Evolutionary conservation across 2,113 vertebrate species (phyloP), one percentile per base, ranked within the genome.

Genomic region (Halcyon senegalensis): DNA sequence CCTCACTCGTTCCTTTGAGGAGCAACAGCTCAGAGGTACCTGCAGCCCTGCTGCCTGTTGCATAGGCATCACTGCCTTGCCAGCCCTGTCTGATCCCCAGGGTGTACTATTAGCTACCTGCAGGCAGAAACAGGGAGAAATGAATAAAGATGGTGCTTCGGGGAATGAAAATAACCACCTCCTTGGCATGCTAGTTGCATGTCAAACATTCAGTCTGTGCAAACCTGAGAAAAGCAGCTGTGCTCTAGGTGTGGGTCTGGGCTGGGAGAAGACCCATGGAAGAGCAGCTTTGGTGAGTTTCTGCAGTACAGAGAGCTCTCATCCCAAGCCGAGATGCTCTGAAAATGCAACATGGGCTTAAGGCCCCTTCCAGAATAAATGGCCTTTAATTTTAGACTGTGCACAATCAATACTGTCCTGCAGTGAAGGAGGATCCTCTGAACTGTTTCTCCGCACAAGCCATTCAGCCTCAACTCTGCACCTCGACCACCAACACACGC

Each of bases 31-130:
- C 81, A 37, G 46, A 82, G 69, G 41, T 24, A 16, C 27, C 30
- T 48, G 37, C 75, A 74, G 80, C 64, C 41, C 63, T 69, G 41
- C 64, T 69, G 68, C 5, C 1, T 44, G 46, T 5, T 37, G 44
- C 62, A 37, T 0, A 66, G 39, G 33, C 51, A 87, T 24, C 1
- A 2, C 46, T 20, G 35, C 4, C 2, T 3, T 53, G n/a, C 55
- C 72, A 60, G 17, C 16, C 25, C 35, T 23, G 64, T 72, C 70
- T 84, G 55, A 58, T 27, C 37, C 75, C 58, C 3, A 8, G 55
- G 35, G 39, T 10, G 11, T 5, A 8, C 37, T 56, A 2, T 21
- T 21, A 89, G 35, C 66, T 78, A 39, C 58, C 43, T 31, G 41
- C 51, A 72, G 66, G 77, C 28, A 81, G 41, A 62, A 77, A 88